Base-by-base conservation (phyloP, 2,113 vertebrate species). In the Dipodomys stephensi region DNA sequence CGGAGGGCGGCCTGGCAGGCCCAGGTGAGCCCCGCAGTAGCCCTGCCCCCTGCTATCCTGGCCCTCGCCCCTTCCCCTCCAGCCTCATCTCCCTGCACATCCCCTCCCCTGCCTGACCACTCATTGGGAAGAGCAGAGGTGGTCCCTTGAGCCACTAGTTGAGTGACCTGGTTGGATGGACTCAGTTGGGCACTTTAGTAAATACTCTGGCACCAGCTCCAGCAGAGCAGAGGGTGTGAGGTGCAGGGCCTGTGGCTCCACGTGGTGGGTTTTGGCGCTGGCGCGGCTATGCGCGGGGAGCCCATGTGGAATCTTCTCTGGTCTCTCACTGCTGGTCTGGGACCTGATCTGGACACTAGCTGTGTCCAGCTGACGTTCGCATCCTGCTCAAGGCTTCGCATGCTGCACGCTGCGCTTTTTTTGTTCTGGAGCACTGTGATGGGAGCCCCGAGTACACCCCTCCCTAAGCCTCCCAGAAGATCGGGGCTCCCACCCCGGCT, bases 21-120 rank as follows among this genome's bases (percentile, higher is more conserved):
- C 53, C 96, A 94, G 98, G 98, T 98, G 82, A 98, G 97, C 30
- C 65, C 20, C 16, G n/a, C 35, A 13, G 5, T 30, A 19, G 6
- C 49, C 8, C 15, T 27, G 73, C 7, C 65, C 65, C 4, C 28
- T 69, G 57, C 23, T 68, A 27, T 32, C 27, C 64, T 73, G 20
- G 32, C 28, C 28, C 49, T 11, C 20, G 4, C 25, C 7, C 20
- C 15, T 18, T 1, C 18, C 19, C 53, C 53, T 57, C 53, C 53
- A 57, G 53, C 53, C 53, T 13, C 53, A 57, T 16, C 53, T 57
- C 53, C 15, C 12, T 7, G 2, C 28, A 15, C 27, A 15, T 67
- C 6, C 7, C 46, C 39, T 39, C 39, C 39, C 86, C 6, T 46
- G 65, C 57, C 0, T 16, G 0, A 25, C 90, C 86, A 16, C 49